Evolutionary conservation across 2,797 vertebrate genomes (phyloP).

Genomic region (Hapalemur alaotrensis): DNA sequence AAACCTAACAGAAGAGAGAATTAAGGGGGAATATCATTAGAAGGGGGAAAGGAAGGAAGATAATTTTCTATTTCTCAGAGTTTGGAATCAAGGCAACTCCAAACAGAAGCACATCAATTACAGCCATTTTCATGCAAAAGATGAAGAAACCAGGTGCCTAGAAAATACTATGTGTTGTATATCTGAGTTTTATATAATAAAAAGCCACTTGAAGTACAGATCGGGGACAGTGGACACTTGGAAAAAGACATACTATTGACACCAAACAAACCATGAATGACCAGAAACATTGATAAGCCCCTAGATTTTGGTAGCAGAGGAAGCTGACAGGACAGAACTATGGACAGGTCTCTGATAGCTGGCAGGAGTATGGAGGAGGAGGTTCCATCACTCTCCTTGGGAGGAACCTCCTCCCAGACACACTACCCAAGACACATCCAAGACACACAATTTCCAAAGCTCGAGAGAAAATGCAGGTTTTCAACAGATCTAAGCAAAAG

Average conservation of each 20-base stretch:
- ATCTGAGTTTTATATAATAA: not conserved
- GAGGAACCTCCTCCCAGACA: too few relatives aligned
- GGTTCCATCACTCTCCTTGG: not conserved
- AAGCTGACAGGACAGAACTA: not conserved
- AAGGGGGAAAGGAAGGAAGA: not conserved
- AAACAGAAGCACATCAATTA: not conserved
- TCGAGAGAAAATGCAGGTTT: not conserved
- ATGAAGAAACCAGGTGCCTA: not conserved
- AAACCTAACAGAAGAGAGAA: not conserved
- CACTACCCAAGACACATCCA: not conserved
- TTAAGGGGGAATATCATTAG: not conserved
- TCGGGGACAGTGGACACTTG: not conserved
- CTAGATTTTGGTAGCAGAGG: not conserved
- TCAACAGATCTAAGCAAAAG: not conserved
- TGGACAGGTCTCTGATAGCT: not conserved
- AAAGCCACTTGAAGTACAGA: not conserved
- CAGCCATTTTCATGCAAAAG: not conserved
- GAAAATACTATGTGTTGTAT: not conserved
- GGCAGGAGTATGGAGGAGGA: not conserved
- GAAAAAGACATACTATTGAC: not conserved
- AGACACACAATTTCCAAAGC: not conserved
- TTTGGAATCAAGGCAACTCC: not conserved
- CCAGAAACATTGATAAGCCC: not conserved
- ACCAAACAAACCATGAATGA: not conserved
- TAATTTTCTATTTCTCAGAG: not conserved